Percentiles rank a stretch among this genome's conserved stretches.
phyloP scores from a whole-genome alignment of 2,888 invertebrate species.

The Bellardia bayeri region DNA sequence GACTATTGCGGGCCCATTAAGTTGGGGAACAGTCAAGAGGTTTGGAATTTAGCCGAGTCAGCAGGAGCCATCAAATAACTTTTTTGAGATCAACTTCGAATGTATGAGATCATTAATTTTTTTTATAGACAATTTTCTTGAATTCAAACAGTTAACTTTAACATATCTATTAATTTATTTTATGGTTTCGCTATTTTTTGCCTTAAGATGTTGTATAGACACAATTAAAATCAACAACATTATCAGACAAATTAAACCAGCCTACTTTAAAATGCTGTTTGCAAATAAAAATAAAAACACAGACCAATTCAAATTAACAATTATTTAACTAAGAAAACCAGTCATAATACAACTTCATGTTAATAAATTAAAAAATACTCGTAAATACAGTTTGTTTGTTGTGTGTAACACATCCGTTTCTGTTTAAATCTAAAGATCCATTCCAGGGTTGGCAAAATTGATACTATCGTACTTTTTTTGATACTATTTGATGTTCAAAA shows the following conservation, averaged over 20 bases:
- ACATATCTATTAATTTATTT: neutral
- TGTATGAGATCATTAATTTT: no score
- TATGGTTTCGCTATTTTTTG: neutral
- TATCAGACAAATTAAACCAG: slow-evolving; percentile 46
- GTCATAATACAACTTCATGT: neutral
- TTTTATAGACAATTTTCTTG: neutral
- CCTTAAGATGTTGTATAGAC: slow-evolving; percentile 24
- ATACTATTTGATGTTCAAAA: no score
- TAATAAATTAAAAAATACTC: neutral
- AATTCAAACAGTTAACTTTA: neutral
- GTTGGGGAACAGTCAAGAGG: no score
- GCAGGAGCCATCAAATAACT: no score
- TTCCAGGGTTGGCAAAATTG: no score
- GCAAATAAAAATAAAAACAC: neutral
- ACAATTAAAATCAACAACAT: slow-evolving; percentile 16
- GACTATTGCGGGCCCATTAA: no score
- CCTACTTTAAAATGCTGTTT: slow-evolving; percentile 19
- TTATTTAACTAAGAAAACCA: slow-evolving; percentile 22
- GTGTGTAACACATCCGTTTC: slow-evolving; percentile 27
- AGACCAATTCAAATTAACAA: slow-evolving; percentile 30
- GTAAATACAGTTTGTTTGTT: slow-evolving; percentile 2
- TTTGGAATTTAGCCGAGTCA: no score
- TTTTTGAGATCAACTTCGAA: no score
- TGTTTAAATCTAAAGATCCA: neutral
- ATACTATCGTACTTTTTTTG: no score